A percentile compares a stretch with the other conserved stretches of the same genome.
Conservation (phyloP, 2,113 vertebrate genomes). For the Climacteris rufus region DNA sequence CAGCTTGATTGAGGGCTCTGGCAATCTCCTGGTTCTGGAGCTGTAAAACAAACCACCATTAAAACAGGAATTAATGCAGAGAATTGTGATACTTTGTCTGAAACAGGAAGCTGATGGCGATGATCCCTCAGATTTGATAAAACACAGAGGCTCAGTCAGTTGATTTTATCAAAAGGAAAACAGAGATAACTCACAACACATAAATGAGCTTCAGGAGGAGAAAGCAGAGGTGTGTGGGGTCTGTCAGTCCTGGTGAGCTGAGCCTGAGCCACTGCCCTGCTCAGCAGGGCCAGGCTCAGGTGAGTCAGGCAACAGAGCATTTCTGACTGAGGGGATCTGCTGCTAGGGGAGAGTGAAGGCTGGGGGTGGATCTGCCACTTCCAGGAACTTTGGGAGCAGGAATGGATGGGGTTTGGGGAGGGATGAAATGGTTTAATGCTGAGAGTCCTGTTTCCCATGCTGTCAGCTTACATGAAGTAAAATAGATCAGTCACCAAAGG, state of each 20-base stretch:
- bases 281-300: not conserved
- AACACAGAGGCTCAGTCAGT: not conserved
- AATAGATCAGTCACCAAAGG: not conserved
- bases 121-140: not conserved
- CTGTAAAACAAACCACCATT: not conserved
- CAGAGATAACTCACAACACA: rapidly evolving
- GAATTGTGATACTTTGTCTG: not conserved
- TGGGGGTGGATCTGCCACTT: not conserved
- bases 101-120: not conserved
- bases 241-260: rapidly evolving
- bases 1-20: not conserved
- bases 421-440: not conserved
- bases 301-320: too few relatives aligned
- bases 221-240: rapidly evolving
- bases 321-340: not conserved
- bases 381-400: not conserved
- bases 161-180: not conserved
- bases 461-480: not conserved
- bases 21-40: not conserved
- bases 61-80: not conserved
- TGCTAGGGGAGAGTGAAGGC: not conserved
- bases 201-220: not conserved
- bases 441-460: not conserved
- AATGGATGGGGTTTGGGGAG: rapidly evolving
- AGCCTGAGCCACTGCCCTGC: rapidly evolving